phyloP scores from a whole-genome alignment of 35 echinoderm and acorn worm genomes.

The Acanthaster planci region DNA sequence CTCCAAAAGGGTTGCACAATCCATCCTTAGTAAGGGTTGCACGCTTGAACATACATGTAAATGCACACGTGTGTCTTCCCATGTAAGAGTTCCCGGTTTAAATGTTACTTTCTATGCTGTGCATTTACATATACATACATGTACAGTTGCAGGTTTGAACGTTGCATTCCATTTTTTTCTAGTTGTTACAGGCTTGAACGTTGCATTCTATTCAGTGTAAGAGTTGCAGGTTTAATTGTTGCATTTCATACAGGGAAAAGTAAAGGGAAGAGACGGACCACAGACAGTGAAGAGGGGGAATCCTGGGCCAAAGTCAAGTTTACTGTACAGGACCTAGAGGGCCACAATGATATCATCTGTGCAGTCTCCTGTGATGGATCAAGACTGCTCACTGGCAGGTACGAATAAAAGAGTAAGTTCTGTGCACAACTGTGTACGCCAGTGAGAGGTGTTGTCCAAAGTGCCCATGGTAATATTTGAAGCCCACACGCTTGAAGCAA shows the following conservation, averaged over 20 bases:
- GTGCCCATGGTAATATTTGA: not conserved
- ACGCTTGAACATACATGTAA: no score
- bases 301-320: slow-evolving; percentile 69
- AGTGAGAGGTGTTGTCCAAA: not conserved
- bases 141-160: no score
- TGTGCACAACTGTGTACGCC: not conserved
- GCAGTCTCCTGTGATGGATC: slow-evolving; percentile 57
- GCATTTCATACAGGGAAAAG: not conserved
- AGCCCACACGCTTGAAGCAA: not conserved
- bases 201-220: no score
- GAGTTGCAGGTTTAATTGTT: no score
- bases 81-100: no score
- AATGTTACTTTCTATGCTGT: no score
- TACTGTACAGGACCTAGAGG: slow-evolving; percentile 65
- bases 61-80: no score
- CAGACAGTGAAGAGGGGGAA: slow-evolving; percentile 1
- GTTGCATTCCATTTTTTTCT: no score
- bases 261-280: not conserved
- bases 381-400: slow-evolving; percentile 85
- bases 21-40: no score
- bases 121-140: no score
- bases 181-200: no score
- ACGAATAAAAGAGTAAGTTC: not conserved
- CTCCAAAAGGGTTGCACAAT: no score
- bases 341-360: slow-evolving; percentile 86